Conservation (phyloP, 2,888 invertebrate genomes). For the Encarsia formosa region DNA sequence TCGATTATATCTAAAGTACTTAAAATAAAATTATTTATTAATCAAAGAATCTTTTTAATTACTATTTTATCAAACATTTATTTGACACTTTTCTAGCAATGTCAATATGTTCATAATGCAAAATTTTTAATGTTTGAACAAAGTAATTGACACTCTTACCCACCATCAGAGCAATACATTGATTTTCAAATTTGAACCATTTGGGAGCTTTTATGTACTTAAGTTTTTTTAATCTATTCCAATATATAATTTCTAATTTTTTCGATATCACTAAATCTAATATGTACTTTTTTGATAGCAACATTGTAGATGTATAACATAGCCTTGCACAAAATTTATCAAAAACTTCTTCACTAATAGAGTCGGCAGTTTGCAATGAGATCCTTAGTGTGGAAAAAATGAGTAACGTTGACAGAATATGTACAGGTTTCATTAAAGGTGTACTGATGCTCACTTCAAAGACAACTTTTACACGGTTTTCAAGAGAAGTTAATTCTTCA, state of each 20-base stretch:
- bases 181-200: conserved; percentile 43
- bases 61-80: neutral
- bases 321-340: conserved; percentile 48
- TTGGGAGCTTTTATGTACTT: conserved; percentile 31
- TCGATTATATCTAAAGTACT: too few species aligned
- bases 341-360: conserved; percentile 33
- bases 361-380: conserved; percentile 30
- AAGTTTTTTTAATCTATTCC: conserved; percentile 43
- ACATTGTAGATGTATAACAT: conserved; percentile 41
- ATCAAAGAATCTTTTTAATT: neutral
- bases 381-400: conserved; percentile 46
- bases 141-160: too few species aligned
- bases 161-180: conserved; percentile 44
- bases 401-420: conserved; percentile 54
- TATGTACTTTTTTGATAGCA: conserved; percentile 45
- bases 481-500: conserved; percentile 39
- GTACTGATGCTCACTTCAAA: conserved; percentile 47
- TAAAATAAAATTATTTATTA: too few species aligned
- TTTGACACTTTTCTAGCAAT: too few species aligned
- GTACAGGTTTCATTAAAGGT: conserved; percentile 50
- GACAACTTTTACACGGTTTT: conserved; percentile 41
- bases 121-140: too few species aligned
- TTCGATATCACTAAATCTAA: conserved; percentile 48
- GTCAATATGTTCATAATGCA: too few species aligned
- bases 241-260: conserved; percentile 46